phyloP scores from a whole-genome alignment of 2,113 vertebrate genomes.

The Aleadryas rufinucha region DNA sequence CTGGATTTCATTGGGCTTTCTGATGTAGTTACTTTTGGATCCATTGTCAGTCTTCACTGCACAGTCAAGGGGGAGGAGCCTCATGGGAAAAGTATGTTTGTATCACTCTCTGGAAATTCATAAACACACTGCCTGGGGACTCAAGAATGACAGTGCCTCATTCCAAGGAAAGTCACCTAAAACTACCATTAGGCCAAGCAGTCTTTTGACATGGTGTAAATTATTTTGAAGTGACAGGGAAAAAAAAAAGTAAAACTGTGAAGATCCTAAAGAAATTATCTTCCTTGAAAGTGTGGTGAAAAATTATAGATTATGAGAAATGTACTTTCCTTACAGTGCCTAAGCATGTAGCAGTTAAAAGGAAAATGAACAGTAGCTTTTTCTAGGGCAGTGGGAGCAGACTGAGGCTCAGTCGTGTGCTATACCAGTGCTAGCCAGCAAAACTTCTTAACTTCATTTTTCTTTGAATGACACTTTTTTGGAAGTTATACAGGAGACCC shows the following conservation, averaged over 20 bases:
- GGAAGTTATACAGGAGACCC: conserved; percentile 52
- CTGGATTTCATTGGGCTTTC: not conserved
- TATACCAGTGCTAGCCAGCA: not conserved
- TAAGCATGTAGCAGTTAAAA: not conserved
- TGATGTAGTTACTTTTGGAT: not conserved
- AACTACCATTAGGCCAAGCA: not conserved
- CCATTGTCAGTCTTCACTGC: not conserved
- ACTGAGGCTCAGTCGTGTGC: not conserved
- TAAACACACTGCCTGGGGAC: not conserved
- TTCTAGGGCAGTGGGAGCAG: not conserved
- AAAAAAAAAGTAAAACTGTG: not conserved
- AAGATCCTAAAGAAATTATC: not conserved
- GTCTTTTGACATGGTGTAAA: not conserved
- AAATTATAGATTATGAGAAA: not conserved
- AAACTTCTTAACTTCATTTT: conserved; percentile 47
- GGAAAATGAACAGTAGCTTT: not conserved
- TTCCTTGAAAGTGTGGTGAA: not conserved
- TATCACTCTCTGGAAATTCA: not conserved
- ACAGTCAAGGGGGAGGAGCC: not conserved
- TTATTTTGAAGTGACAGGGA: not conserved
- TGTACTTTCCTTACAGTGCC: not conserved
- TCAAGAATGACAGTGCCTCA: not conserved
- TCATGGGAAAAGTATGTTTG: not conserved
- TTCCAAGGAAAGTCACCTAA: not conserved
- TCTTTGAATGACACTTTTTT: conserved; percentile 58